These are phyloP conservation scores for Semnornis frantzii DNA, from an alignment of 2,113 vertebrate genomes.

Conservation along the genomic window DNA sequence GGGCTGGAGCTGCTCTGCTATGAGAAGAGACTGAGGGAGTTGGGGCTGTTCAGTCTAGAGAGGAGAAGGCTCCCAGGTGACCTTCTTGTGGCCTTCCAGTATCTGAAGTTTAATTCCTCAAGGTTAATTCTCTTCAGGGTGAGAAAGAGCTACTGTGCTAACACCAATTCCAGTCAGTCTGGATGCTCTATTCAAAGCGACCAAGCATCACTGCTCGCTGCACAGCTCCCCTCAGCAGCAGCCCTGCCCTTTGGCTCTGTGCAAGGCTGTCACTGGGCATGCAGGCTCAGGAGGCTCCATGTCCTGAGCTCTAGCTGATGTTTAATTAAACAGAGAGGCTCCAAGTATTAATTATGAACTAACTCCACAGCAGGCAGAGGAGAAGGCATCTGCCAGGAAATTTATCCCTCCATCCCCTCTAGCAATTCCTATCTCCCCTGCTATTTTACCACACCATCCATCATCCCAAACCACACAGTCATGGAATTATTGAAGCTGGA, in stretches of 20 bases:
- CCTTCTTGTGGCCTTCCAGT: too few relatives aligned
- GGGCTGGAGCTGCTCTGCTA: too few relatives aligned
- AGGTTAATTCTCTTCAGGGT: not conserved
- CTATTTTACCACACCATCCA: fast-evolving
- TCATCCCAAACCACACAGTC: not conserved
- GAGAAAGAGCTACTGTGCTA: not conserved
- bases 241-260: not conserved
- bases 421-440: not conserved
- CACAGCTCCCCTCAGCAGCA: not conserved
- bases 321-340: slow-evolving; percentile 40
- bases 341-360: slow-evolving; percentile 48
- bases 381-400: not conserved
- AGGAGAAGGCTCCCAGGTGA: too few relatives aligned
- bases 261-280: not conserved
- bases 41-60: too few relatives aligned
- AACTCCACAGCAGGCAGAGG: not conserved
- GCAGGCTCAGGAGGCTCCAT: not conserved
- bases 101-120: not conserved
- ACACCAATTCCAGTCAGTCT: not conserved
- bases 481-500: too few relatives aligned
- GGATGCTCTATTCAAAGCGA: not conserved
- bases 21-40: too few relatives aligned
- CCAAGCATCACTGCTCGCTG: not conserved
- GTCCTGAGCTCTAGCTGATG: not conserved
- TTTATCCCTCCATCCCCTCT: not conserved